A percentile compares a stretch with the other conserved stretches of the same genome.
Evolutionary conservation across 2,888 invertebrate species (phyloP).

Genomic region (Ditylenchus weischeri): DNA sequence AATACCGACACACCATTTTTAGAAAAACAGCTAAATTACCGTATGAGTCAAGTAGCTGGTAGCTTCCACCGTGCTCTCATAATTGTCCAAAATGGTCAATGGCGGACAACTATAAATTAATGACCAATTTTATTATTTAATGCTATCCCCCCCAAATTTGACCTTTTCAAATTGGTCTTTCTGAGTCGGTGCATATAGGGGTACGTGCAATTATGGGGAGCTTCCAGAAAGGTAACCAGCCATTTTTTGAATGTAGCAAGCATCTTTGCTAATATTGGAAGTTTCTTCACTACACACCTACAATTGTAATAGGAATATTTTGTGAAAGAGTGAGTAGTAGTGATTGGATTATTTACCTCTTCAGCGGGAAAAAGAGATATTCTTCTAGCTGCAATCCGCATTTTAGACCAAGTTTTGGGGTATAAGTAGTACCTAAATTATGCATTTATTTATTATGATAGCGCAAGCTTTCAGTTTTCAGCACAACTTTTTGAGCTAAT

Average conservation of each 20-base stretch:
- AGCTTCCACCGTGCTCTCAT: slow-evolving; percentile 23
- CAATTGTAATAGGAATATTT: slow-evolving; percentile 13
- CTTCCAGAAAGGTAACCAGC: slow-evolving; percentile 31
- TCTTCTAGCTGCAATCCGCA: slow-evolving; percentile 27
- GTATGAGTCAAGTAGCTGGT: slow-evolving; percentile 29
- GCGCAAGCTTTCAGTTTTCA: too few species aligned
- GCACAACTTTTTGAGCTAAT: too few species aligned
- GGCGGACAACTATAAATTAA: slow-evolving; percentile 25
- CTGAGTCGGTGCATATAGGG: slow-evolving; percentile 33
- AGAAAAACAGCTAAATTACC: slow-evolving; percentile 6
- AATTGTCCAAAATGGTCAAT: slow-evolving; percentile 21
- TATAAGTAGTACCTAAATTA: slow-evolving; percentile 27
- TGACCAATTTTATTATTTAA: not conserved
- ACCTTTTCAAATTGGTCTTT: slow-evolving; percentile 21
- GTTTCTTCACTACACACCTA: slow-evolving; percentile 26
- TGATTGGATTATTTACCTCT: slow-evolving; percentile 22
- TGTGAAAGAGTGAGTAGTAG: slow-evolving; percentile 4
- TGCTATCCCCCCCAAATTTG: not conserved
- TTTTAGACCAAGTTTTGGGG: slow-evolving; percentile 31
- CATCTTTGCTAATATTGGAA: slow-evolving; percentile 22
- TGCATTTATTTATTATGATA: too few species aligned
- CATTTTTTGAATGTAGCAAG: slow-evolving; percentile 34
- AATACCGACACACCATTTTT: not conserved
- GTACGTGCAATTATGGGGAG: slow-evolving; percentile 34
- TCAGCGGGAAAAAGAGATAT: slow-evolving; percentile 29